These are phyloP conservation scores for Chlorodrepanis virens DNA, from an alignment of 2,113 vertebrate species.

Conservation along the genomic window DNA sequence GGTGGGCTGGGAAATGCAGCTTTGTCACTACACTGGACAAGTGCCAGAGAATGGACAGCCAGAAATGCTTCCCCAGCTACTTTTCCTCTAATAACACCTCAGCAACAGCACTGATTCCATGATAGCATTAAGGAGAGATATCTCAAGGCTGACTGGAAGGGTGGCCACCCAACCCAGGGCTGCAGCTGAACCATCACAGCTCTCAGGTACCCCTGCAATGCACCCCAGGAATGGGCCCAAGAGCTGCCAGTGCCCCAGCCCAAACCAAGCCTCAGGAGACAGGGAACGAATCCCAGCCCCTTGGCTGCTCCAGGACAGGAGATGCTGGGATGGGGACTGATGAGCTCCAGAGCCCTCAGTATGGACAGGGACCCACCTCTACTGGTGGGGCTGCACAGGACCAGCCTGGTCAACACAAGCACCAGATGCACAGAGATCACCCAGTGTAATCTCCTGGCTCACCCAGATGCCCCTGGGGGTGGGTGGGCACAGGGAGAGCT, in stretches of 20 bases:
- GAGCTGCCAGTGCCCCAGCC: not conserved
- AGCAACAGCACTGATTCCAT: not conserved
- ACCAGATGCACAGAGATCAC: not conserved
- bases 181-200: not conserved
- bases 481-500: not conserved
- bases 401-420: not conserved
- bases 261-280: fast-evolving
- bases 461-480: fast-evolving
- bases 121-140: not conserved
- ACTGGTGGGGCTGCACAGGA: not conserved
- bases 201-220: fast-evolving
- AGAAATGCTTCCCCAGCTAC: not conserved
- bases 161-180: not conserved
- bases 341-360: not conserved
- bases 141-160: not conserved
- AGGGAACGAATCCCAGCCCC: not conserved
- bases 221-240: fast-evolving
- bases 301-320: not conserved
- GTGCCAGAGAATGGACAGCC: not conserved
- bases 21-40: fast-evolving
- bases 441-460: fast-evolving
- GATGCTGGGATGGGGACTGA: fast-evolving
- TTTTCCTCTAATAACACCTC: not conserved
- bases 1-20: not conserved
- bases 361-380: not conserved